Percentiles rank a stretch among this genome's conserved stretches.
Conservation (phyloP, 2,888 invertebrate species). For the Acrobasis consociella region DNA sequence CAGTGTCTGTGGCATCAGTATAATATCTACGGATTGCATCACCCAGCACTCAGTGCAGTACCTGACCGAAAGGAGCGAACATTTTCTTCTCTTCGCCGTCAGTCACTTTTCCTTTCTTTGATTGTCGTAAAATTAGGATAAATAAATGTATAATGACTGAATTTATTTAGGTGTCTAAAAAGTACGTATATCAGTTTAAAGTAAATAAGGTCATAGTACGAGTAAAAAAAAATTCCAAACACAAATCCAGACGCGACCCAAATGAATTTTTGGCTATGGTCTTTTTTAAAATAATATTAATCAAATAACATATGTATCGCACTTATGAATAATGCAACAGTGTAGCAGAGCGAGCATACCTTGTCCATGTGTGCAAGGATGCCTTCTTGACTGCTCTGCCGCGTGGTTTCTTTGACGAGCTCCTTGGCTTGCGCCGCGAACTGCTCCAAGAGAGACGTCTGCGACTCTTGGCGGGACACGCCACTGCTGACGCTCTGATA, state of each 20-base stretch:
- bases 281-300: too few relatives aligned
- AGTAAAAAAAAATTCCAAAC: too few relatives aligned
- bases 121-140: slow-evolving; percentile 43
- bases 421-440: slow-evolving; percentile 95
- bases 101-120: slow-evolving; percentile 89
- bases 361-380: slow-evolving; percentile 94
- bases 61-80: slow-evolving; percentile 92
- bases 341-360: slow-evolving; percentile 71
- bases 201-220: too few relatives aligned
- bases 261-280: too few relatives aligned
- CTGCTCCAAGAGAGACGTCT: slow-evolving; percentile 93
- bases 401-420: slow-evolving; percentile 92
- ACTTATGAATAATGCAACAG: neutral
- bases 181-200: too few relatives aligned
- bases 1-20: neutral
- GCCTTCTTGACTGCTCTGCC: slow-evolving; percentile 95
- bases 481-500: slow-evolving; percentile 63
- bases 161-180: neutral
- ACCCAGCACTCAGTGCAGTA: slow-evolving; percentile 60
- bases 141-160: slow-evolving; percentile 31
- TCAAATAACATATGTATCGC: too few relatives aligned
- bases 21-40: neutral
- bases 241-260: too few relatives aligned
- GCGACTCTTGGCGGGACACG: slow-evolving; percentile 89
- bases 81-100: slow-evolving; percentile 89